These are phyloP conservation scores for Apostichopus parvimensis DNA, from an alignment of 35 echinoderm and acorn worm genomes.

Conservation along the genomic window DNA sequence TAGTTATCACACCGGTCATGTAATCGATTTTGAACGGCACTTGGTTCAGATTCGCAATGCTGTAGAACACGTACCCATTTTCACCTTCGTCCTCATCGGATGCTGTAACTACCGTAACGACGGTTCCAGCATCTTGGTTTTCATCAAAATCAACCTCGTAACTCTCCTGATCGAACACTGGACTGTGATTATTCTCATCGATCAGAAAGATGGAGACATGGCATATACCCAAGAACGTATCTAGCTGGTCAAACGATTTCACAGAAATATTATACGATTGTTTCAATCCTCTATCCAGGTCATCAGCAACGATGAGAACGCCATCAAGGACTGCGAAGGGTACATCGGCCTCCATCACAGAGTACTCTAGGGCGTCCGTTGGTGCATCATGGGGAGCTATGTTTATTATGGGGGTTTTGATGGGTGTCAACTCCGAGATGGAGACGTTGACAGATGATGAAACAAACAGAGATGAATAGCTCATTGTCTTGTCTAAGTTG, in stretches of 20 bases:
- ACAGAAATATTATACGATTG: conserved; percentile 64
- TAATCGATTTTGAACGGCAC: conserved; percentile 92
- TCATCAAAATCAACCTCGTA: conserved; percentile 74
- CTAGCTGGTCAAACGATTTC: conserved; percentile 36
- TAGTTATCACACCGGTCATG: conserved; percentile 89
- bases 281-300: conserved; percentile 62
- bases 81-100: conserved; percentile 78
- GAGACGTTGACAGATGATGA: conserved; percentile 62
- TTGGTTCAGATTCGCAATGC: conserved; percentile 89
- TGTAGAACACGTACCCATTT: conserved; percentile 96
- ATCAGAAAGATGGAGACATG: conserved; percentile 62
- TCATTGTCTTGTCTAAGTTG: conserved; percentile 56
- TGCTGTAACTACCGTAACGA: conserved; percentile 66
- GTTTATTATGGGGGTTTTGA: conserved; percentile 75
- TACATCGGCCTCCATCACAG: conserved; percentile 46
- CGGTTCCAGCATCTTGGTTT: conserved; percentile 58
- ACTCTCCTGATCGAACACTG: conserved; percentile 69
- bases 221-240: conserved; percentile 36
- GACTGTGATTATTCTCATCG: conserved; percentile 95
- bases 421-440: conserved; percentile 72
- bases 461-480: conserved; percentile 63
- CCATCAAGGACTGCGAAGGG: conserved; percentile 73
- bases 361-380: conserved; percentile 52
- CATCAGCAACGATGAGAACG: conserved; percentile 55
- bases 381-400: conserved; percentile 64